Evolutionary conservation across 2,797 vertebrate species (phyloP).

Genomic region (Gymnothorax reevesii): DNA sequence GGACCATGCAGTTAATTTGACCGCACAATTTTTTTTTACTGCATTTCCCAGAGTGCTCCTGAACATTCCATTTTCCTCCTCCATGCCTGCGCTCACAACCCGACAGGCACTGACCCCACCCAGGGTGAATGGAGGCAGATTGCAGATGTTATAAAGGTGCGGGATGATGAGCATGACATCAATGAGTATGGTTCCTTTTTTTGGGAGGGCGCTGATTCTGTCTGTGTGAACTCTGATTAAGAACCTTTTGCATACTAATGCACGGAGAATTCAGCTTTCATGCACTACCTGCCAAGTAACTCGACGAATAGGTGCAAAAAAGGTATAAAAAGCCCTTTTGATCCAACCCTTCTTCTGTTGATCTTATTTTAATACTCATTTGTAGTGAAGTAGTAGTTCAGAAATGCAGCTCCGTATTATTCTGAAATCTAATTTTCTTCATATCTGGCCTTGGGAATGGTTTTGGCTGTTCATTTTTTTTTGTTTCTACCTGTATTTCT

Average conservation of each 20-base stretch:
- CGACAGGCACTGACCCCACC: slow-evolving; percentile 92
- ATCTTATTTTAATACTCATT: too few species aligned
- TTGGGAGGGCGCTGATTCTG: neutral
- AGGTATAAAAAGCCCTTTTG: neutral
- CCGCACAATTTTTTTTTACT: neutral
- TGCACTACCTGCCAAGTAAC: too few species aligned
- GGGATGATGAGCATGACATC: neutral
- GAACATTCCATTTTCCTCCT: slow-evolving; percentile 88
- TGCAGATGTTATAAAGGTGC: slow-evolving; percentile 93
- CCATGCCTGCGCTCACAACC: slow-evolving; percentile 96
- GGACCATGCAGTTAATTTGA: neutral
- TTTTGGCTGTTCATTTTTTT: neutral
- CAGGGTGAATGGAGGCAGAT: slow-evolving; percentile 91
- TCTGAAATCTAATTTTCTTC: neutral
- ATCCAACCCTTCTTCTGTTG: neutral
- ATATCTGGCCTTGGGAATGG: neutral
- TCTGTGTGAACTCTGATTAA: neutral
- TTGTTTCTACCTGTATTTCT: neutral
- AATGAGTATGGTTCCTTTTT: neutral
- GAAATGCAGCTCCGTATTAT: neutral
- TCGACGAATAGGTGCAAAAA: too few species aligned
- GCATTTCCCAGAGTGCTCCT: slow-evolving; percentile 78
- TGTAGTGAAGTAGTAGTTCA: slow-evolving; percentile 13
- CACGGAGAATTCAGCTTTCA: neutral
- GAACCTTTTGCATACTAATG: neutral